Percentiles rank a stretch among this genome's conserved stretches.
Conservation (phyloP, 2,888 invertebrate species). For the Dryadula phaetusa region DNA sequence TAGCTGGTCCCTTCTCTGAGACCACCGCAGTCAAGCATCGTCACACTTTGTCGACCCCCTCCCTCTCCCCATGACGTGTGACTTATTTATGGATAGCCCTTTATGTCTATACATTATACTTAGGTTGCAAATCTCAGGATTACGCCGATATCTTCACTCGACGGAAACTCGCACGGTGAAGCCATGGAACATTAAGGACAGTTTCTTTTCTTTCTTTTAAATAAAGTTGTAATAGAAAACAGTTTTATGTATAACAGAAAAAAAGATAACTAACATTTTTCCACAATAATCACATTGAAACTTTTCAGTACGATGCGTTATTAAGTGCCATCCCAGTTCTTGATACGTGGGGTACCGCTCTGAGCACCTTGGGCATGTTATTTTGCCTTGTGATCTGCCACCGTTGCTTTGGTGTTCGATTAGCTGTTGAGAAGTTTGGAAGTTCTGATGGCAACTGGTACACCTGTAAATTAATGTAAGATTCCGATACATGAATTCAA, state of each 20-base stretch:
- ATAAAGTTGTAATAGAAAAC: too few species aligned
- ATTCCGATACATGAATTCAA: neutral
- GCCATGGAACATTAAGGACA: too few species aligned
- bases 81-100: too few species aligned
- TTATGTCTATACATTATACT: too few species aligned
- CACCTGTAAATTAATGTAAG: constrained; percentile 59
- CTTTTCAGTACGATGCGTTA: constrained; percentile 69
- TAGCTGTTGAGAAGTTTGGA: constrained; percentile 75
- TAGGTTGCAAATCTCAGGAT: too few species aligned
- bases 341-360: constrained; percentile 76
- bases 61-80: too few species aligned
- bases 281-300: constrained; percentile 77
- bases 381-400: constrained; percentile 74
- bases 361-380: constrained; percentile 71
- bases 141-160: too few species aligned
- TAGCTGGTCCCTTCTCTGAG: too few species aligned
- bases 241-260: constrained; percentile 23
- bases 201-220: too few species aligned
- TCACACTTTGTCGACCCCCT: too few species aligned
- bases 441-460: constrained; percentile 74
- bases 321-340: constrained; percentile 71
- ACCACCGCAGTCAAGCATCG: too few species aligned
- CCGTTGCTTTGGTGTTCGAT: constrained; percentile 74
- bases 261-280: constrained; percentile 63
- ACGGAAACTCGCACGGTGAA: too few species aligned